Conservation (phyloP, 2,113 vertebrate species). For the Pleuronectes platessa region DNA sequence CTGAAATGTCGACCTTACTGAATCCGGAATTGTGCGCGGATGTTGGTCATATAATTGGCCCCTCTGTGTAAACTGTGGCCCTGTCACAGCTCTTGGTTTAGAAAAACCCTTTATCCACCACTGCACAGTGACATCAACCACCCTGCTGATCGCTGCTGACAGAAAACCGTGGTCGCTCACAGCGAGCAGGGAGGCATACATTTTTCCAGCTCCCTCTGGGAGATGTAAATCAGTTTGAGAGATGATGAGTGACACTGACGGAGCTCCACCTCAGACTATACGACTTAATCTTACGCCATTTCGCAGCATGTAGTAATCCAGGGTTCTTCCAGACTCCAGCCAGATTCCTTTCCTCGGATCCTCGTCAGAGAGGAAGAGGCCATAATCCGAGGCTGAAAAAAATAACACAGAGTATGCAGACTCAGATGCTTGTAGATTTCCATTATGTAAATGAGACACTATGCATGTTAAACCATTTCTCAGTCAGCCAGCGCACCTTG, state of each 20-base stretch:
- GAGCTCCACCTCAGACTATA: slow-evolving; percentile 25
- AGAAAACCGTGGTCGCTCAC: slow-evolving; percentile 12
- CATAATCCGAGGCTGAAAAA: slow-evolving; percentile 93
- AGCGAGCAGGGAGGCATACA: slow-evolving; percentile 9
- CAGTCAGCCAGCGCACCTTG: slow-evolving; percentile 86
- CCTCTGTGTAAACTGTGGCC: not conserved
- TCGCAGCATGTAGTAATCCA: slow-evolving; percentile 99
- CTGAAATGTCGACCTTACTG: not conserved
- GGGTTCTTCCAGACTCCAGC: slow-evolving; percentile 95
- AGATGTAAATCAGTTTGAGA: slow-evolving; percentile 44
- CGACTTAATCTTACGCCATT: slow-evolving; percentile 89
- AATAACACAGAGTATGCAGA: slow-evolving; percentile 19
- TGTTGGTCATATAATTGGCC: not conserved
- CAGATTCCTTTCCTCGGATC: slow-evolving; percentile 99
- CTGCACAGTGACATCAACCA: slow-evolving; percentile 22
- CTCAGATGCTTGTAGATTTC: slow-evolving; percentile 20
- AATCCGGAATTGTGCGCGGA: not conserved
- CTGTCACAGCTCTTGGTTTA: not conserved
- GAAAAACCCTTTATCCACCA: too few relatives aligned
- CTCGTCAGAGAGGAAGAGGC: slow-evolving; percentile 96
- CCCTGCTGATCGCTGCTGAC: not conserved
- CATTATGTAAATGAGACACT: slow-evolving; percentile 24
- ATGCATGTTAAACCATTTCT: not conserved
- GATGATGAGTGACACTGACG: slow-evolving; percentile 36
- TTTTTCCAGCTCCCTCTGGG: slow-evolving; percentile 14